These are phyloP conservation scores for Drosophila guanche DNA, from an alignment of 1,140 invertebrate genomes.

Conservation along the genomic window DNA sequence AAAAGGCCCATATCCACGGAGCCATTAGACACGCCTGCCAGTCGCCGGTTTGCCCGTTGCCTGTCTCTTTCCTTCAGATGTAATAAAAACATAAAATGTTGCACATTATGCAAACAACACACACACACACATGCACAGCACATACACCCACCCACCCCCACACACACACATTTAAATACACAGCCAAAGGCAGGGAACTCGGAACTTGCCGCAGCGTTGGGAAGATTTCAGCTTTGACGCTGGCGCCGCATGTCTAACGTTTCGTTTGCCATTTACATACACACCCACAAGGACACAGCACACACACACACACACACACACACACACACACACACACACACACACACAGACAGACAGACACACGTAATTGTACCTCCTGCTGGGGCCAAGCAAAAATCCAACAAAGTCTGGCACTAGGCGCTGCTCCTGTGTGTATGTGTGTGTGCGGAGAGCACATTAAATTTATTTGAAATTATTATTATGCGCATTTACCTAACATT, in stretches of 20 bases:
- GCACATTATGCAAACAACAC: conserved; percentile 60
- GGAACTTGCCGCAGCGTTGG: too few relatives aligned
- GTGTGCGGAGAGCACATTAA: conserved; percentile 49
- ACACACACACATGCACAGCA: conserved; percentile 12
- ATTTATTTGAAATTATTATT: conserved; percentile 65
- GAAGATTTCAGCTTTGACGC: conserved; percentile 45
- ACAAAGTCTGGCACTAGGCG: conserved; percentile 10
- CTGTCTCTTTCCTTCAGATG: conserved; percentile 49
- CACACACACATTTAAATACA: conserved; percentile 2
- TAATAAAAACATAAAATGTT: conserved; percentile 63
- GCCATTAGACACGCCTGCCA: conserved; percentile 52
- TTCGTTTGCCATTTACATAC: conserved; percentile 28
- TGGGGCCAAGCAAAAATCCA: conserved; percentile 20
- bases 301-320: conserved; percentile 25
- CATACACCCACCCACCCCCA: conserved; percentile 1
- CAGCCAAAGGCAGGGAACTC: conserved; percentile 2
- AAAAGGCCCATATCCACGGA: conserved; percentile 28
- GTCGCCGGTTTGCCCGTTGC: conserved; percentile 11
- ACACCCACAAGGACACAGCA: conserved; percentile 17
- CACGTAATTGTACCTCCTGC: conserved; percentile 3
- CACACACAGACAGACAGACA: conserved; percentile 2
- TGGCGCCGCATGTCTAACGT: conserved; percentile 58
- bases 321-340: conserved; percentile 18
- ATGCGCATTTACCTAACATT: conserved; percentile 63
- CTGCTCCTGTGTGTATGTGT: too few relatives aligned